Conservation (phyloP, 2,888 invertebrate genomes). For the Odontomyia ornata region DNA sequence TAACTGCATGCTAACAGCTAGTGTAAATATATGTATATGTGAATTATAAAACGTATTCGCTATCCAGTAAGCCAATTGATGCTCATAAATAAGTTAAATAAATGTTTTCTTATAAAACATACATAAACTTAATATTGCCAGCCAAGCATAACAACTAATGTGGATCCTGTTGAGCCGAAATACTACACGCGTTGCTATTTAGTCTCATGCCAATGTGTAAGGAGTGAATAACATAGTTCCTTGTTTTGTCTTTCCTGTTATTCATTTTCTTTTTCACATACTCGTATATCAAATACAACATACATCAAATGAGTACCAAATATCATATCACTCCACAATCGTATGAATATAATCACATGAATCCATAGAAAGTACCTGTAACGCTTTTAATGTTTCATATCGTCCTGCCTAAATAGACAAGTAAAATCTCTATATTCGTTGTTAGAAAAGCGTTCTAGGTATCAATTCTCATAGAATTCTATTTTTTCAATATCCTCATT, state of each 20-base stretch:
- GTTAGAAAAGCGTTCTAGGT: background rate
- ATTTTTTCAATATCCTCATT: background rate
- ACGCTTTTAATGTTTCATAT: too few relatives aligned
- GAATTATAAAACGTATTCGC: background rate
- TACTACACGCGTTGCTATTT: slow-evolving; percentile 63
- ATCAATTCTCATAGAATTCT: background rate
- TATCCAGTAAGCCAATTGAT: background rate
- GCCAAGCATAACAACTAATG: slow-evolving; percentile 58
- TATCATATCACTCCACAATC: background rate
- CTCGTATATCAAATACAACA: slow-evolving; percentile 8
- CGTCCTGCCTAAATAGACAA: too few relatives aligned
- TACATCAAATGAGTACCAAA: background rate
- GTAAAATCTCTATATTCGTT: too few relatives aligned
- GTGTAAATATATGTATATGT: background rate
- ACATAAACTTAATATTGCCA: slow-evolving; percentile 44
- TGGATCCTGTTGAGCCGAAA: slow-evolving; percentile 62
- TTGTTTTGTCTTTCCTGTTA: slow-evolving; percentile 12
- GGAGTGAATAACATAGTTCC: slow-evolving; percentile 53
- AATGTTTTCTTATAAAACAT: slow-evolving; percentile 13
- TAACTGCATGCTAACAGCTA: background rate
- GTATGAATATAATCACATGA: background rate
- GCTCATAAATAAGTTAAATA: background rate
- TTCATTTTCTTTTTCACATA: slow-evolving; percentile 10
- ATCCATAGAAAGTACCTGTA: background rate
- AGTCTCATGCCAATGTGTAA: slow-evolving; percentile 64